Evolutionary conservation across 1,140 invertebrate species (phyloP).

Genomic region (Drosophila teissieri): DNA sequence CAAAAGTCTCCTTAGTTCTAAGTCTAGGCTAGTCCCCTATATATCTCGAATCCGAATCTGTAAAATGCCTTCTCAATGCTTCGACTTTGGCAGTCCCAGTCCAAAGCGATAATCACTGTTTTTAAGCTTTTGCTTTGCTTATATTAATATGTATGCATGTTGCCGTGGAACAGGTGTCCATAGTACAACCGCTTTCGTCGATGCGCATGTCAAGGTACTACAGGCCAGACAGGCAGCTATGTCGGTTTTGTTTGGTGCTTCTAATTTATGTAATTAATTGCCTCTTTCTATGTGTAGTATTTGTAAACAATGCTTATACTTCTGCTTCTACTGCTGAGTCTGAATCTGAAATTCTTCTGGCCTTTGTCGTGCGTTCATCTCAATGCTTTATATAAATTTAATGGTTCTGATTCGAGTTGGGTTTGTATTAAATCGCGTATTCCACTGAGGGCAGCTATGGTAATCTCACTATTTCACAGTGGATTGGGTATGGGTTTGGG

Average conservation of each 20-base stretch:
- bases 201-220: background rate
- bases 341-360: too few species aligned
- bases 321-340: too few species aligned
- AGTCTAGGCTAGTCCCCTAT: constrained; percentile 9
- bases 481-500: background rate
- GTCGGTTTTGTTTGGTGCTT: background rate
- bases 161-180: constrained; percentile 4
- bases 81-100: background rate
- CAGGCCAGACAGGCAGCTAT: background rate
- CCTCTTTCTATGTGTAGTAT: background rate
- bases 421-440: constrained; percentile 1
- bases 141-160: background rate
- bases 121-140: background rate
- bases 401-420: background rate
- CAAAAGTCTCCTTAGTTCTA: constrained; percentile 32
- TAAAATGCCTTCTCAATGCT: background rate
- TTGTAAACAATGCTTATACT: too few species aligned
- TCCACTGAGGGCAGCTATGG: background rate
- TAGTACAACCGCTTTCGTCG: background rate
- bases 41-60: background rate
- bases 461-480: constrained; percentile 5
- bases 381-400: background rate
- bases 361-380: constrained; percentile 1
- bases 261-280: background rate
- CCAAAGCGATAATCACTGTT: constrained; percentile 7